phyloP scores from a whole-genome alignment of 1,140 invertebrate genomes.

The Lethrus apterus region DNA sequence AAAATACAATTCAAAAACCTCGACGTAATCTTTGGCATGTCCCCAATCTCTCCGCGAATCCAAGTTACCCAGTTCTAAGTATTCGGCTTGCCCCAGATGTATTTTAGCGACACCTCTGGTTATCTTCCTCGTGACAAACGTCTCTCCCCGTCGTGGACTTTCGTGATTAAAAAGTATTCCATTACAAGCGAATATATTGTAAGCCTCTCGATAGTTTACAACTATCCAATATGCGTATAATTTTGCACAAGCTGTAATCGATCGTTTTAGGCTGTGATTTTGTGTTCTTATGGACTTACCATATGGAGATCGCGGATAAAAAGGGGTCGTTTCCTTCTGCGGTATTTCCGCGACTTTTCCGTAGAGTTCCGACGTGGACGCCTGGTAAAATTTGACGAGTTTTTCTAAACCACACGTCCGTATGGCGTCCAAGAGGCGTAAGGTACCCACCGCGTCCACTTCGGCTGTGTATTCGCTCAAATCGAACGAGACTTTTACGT shows the following conservation, averaged over 20 bases:
- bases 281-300: conserved; percentile 52
- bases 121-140: conserved; percentile 98
- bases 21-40: conserved; percentile 97
- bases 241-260: conserved; percentile 85
- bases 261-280: not conserved
- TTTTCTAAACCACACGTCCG: conserved; percentile 84
- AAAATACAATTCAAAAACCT: conserved; percentile 51
- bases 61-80: conserved; percentile 89
- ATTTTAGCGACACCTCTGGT: conserved; percentile 97
- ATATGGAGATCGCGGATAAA: conserved; percentile 99
- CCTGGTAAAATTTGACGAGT: conserved; percentile 91
- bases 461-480: conserved; percentile 98
- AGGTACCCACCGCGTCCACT: conserved; percentile 96
- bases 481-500: conserved; percentile 97
- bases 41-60: conserved; percentile 98
- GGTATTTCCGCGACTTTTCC: conserved; percentile 96
- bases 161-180: conserved; percentile 99
- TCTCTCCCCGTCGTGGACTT: conserved; percentile 94
- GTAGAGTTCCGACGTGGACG: conserved; percentile 96
- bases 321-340: conserved; percentile 96
- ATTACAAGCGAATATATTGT: conserved; percentile 96
- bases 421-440: conserved; percentile 92
- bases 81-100: conserved; percentile 75
- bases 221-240: conserved; percentile 99
- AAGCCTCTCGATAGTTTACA: conserved; percentile 96